Percentiles rank a stretch among this genome's conserved stretches.
phyloP scores from a whole-genome alignment of 2,888 invertebrate genomes.

The Diogma glabrata region DNA sequence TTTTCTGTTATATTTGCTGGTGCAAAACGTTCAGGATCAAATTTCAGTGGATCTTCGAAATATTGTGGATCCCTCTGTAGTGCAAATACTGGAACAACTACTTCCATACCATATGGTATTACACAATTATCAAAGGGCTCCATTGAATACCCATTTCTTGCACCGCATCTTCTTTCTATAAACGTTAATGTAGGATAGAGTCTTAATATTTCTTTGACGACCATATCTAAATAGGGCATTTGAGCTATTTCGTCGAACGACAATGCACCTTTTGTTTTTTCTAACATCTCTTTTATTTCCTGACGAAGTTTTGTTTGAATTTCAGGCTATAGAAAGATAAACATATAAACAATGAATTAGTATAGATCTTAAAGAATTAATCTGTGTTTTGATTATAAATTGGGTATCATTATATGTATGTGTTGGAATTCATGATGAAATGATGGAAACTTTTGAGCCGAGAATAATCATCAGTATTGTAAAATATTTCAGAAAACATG shows the following conservation, averaged over 20 bases:
- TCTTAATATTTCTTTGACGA: slow-evolving; percentile 31
- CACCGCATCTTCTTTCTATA: slow-evolving; percentile 22
- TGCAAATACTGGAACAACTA: slow-evolving; percentile 29
- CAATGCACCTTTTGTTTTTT: slow-evolving; percentile 22
- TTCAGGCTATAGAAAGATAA: slow-evolving; percentile 23
- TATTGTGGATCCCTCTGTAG: slow-evolving; percentile 34
- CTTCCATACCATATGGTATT: slow-evolving; percentile 30
- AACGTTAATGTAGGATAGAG: slow-evolving; percentile 34
- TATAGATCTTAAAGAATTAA: too few species aligned
- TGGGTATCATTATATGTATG: too few species aligned
- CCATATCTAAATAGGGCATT: slow-evolving; percentile 35
- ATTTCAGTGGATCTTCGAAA: slow-evolving; percentile 30
- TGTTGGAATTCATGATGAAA: too few species aligned
- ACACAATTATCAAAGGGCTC: slow-evolving; percentile 25
- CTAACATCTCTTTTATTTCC: slow-evolving; percentile 26
- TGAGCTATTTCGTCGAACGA: slow-evolving; percentile 26
- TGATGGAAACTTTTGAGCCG: too few species aligned
- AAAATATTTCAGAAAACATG: too few species aligned
- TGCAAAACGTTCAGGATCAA: slow-evolving; percentile 35
- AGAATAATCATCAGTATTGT: too few species aligned
- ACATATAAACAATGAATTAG: too few species aligned
- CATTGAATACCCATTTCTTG: slow-evolving; percentile 18
- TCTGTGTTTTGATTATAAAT: too few species aligned
- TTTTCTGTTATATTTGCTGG: slow-evolving; percentile 27
- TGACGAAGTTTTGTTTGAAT: slow-evolving; percentile 26